These are phyloP conservation scores for Erebia palarica DNA, from an alignment of 2,888 invertebrate genomes.

Conservation along the genomic window DNA sequence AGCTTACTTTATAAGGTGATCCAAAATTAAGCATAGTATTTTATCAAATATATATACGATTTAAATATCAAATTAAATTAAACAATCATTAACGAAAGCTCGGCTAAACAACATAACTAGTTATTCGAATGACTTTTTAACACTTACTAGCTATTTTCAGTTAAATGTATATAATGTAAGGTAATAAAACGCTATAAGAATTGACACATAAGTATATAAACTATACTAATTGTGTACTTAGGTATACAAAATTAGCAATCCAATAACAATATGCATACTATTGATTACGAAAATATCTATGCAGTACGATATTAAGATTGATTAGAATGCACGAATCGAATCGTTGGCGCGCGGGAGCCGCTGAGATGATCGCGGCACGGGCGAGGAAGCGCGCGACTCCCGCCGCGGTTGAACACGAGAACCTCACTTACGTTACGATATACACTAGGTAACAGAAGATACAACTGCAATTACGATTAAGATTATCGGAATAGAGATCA, in stretches of 20 bases:
- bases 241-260: slow-evolving; percentile 79
- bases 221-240: slow-evolving; percentile 82
- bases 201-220: slow-evolving; percentile 84
- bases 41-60: slow-evolving; percentile 25
- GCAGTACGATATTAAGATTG: slow-evolving; percentile 66
- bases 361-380: slow-evolving; percentile 8
- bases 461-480: slow-evolving; percentile 68
- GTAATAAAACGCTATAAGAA: slow-evolving; percentile 83
- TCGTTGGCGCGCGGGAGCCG: slow-evolving; percentile 40
- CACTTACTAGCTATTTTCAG: slow-evolving; percentile 81
- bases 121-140: slow-evolving; percentile 73
- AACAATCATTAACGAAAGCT: slow-evolving; percentile 61
- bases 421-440: slow-evolving; percentile 56
- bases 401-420: slow-evolving; percentile 62
- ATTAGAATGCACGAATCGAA: slow-evolving; percentile 50
- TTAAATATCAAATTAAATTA: slow-evolving; percentile 36
- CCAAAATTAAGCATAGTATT: slow-evolving; percentile 26
- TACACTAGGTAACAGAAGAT: slow-evolving; percentile 67
- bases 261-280: slow-evolving; percentile 79
- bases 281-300: slow-evolving; percentile 80
- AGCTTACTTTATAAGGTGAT: slow-evolving; percentile 25
- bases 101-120: slow-evolving; percentile 69
- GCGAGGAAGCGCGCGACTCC: slow-evolving; percentile 27
- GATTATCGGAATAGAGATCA: slow-evolving; percentile 74
- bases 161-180: slow-evolving; percentile 52